Base-by-base conservation (phyloP, 2,888 invertebrate species). In the Patella ulyssiponensis region DNA sequence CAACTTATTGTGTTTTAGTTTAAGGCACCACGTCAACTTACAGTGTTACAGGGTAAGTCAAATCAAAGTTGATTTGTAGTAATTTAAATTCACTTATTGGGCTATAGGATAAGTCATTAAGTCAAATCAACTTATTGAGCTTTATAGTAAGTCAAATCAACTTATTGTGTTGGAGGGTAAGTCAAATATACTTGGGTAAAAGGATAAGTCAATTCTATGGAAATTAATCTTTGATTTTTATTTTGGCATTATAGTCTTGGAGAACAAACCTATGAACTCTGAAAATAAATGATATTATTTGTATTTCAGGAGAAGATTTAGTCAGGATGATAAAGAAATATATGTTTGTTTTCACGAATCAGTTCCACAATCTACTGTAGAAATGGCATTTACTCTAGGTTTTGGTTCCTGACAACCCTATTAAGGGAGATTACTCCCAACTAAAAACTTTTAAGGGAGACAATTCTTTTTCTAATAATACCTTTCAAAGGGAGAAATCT, bases 341-440 rank as follows among this genome's bases (percentile, higher is more conserved):
- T 98, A 96, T 89, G 94, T 97, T 69, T 97, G 97, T 91, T 96
- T 96, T 91, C 95, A 96, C 85, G 96, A 97, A 83, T 95, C 95
- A 58, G 94, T 95, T n/a, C 96, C 96, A 0, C 97, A 97, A 92
- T 96, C 96, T 92, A 93, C 97, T 86, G 94, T 97, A 0, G 97
- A 98, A 93, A 94, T 97, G 88, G 97, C 97, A 11, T 97, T 96
- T 91, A 94, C 95, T 84, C 93, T 96, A 27, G 84, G 84, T 56
- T 87, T 87, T 83, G 87, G 87, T 20, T 64, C 64, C 20, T 64
- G 64, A 64, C 17, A 64, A 58, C 58, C 7, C 44, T 44, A 44
- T 44, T 9, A 44, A 44, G 44, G 44, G 44, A 44, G 44, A 44
- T 44, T 0, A 44, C 44, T 44, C 44, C 44, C 44, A 44, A 44